phyloP scores from a whole-genome alignment of 2,113 vertebrate species.

The Toxostoma redivivum region DNA sequence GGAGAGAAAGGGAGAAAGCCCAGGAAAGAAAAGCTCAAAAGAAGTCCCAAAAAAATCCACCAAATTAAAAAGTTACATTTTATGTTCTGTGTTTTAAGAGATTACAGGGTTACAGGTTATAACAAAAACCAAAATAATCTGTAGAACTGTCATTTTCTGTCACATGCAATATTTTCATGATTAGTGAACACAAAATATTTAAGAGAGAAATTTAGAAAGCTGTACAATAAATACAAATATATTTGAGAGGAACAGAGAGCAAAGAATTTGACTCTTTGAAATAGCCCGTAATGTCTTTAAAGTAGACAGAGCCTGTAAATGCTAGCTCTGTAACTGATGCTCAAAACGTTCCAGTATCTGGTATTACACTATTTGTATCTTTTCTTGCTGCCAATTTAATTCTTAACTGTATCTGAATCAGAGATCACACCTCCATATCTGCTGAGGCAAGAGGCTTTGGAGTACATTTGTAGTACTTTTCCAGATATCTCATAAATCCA shows the following conservation, averaged over 20 bases:
- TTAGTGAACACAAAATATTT: not conserved
- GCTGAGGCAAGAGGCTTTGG: not conserved
- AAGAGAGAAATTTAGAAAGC: not conserved
- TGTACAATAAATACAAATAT: not conserved
- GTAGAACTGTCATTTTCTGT: not conserved
- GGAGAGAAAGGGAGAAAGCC: too few relatives aligned
- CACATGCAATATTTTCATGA: not conserved
- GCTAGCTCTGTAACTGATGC: not conserved
- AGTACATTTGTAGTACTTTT: not conserved
- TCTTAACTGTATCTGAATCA: not conserved
- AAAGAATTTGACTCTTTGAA: not conserved
- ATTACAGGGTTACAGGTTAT: not conserved
- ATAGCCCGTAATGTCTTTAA: not conserved
- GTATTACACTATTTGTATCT: not conserved
- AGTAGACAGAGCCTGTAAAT: not conserved
- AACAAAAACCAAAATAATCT: slow-evolving; percentile 11
- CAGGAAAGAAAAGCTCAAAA: not conserved
- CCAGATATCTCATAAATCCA: not conserved
- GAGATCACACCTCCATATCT: not conserved
- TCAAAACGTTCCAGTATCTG: not conserved
- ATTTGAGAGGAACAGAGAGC: not conserved
- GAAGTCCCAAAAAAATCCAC: not conserved
- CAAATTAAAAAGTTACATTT: not conserved
- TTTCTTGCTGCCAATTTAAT: not conserved
- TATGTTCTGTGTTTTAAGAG: not conserved